Evolutionary conservation across 2,888 invertebrate species (phyloP).

Genomic region (Chalcis sispes): DNA sequence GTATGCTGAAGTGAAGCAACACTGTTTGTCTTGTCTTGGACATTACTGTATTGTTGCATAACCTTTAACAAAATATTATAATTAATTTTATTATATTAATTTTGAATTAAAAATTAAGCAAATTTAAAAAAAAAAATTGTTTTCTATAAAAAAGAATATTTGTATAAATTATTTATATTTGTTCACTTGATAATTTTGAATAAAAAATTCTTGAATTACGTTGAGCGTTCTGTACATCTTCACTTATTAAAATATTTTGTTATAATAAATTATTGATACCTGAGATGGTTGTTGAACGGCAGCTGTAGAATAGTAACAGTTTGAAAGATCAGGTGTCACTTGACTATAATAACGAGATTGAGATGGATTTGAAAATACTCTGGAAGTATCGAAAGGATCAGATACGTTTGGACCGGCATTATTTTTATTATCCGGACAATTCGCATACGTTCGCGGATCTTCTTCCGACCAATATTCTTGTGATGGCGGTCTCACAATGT

Average conservation of each 20-base stretch:
- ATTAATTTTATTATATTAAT: no score
- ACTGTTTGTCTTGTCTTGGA: constrained; percentile 60
- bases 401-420: constrained; percentile 61
- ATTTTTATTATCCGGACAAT: constrained; percentile 66
- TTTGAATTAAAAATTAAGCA: no score
- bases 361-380: constrained; percentile 70
- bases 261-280: constrained; percentile 26
- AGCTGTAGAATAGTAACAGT: constrained; percentile 32
- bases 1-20: constrained; percentile 61
- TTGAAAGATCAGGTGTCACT: constrained; percentile 70
- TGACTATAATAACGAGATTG: constrained; percentile 75
- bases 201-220: no score
- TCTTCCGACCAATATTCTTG: constrained; percentile 67
- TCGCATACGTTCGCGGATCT: constrained; percentile 70
- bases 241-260: no score
- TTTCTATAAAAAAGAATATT: no score
- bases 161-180: no score
- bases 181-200: no score
- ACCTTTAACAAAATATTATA: neutral
- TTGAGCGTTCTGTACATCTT: no score
- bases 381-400: constrained; percentile 85
- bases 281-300: neutral
- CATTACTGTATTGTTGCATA: constrained; percentile 68
- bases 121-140: neutral
- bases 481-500: neutral